Evolutionary conservation across 2,113 vertebrate species (phyloP), one percentile per base, ranked within the genome.

Genomic region (Puntigrus tetrazona): DNA sequence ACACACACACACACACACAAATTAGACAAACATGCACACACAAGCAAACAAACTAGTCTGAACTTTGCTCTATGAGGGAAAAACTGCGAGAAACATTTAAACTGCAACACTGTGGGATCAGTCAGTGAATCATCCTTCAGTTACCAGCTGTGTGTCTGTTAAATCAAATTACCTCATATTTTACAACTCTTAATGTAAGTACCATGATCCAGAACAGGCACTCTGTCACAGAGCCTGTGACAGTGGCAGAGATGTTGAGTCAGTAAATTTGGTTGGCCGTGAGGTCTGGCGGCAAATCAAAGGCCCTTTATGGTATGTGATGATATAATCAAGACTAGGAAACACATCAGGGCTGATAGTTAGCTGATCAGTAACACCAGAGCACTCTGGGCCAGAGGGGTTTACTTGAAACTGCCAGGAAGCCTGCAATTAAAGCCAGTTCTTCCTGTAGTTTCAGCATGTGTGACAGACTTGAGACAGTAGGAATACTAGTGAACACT

Each of bases 271-370:
- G 65, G 52, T 57, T 41, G 50, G 50, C 76, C 27, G 38, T 43
- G 83, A 57, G 76, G 67, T 85, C 36, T 78, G 31, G 76, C 9
- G 1, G 52, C 27, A 73, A 27, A 86, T 70, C 55, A 86, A 78
- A 69, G 8, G 61, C 10, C 65, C 36, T 31, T 61, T 74, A 50
- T 59, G 27, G 65, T 8, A 43, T 81, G 83, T 45, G 20, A 87
- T 67, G 83, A 43, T 84, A 1, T 20, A 38, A 74, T 72, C 47
- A 85, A 29, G 75, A 8, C 11, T 76, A 74, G 41, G 59, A 67
- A 82, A 52, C 70, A 55, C n/a, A 83, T 34, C 41, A 76, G 47
- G 47, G 45, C 61, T 78, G 63, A 78, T 9, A 22, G 63, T 84
- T 45, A 43, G 77, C 50, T 41, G 29, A 57, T 85, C 65, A 34